Base-by-base conservation (phyloP, 2,797 vertebrate genomes). In the Sebastes iracundus region DNA sequence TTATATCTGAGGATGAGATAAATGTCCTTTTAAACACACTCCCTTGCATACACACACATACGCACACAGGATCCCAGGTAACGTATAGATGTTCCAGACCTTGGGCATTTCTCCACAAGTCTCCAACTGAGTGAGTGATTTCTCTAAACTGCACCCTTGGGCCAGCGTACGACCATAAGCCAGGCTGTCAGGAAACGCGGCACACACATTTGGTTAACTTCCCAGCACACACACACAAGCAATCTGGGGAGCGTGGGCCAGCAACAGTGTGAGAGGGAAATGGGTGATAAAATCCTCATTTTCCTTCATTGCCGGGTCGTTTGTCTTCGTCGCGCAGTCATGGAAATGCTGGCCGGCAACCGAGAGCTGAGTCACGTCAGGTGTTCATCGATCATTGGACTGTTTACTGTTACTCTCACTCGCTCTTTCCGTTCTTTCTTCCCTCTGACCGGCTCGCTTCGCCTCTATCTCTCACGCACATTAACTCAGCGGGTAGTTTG, bases 261-360 rank as follows among this genome's bases (percentile, higher is more conserved):
- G 81, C 83, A 78, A 87, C 63, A 55, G 87, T 83, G 88, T 87
- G 91, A 93, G 72, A 91, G 87, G 93, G 91, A 94, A 95, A 93
- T 93, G 88, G 93, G 91, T 93, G 94, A 94, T 95, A 94, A 95
- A 95, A 95, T 92, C 89, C 93, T 94, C 92, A 94, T 94, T 94
- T 94, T 93, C 90, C 84, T 90, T 92, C 91, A 93, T 93, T 90
- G 93, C 91, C 16, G 42, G 87, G 87, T 92, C 88, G 28, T 94
- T 95, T 93, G 93, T 93, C 94, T 94, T 84, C 73, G 79, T 94
- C 91, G 56, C 49, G 79, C 84, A 83, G 88, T 91, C 90, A 83
- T 82, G 83, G 88, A 90, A 91, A 90, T 82, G 85, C 87, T 84
- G 89, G 89, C 84, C 72, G 58, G 87, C 92, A 84, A 85, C 61